phyloP scores from a whole-genome alignment of 2,888 invertebrate genomes.

The Leucoptera coffeella region DNA sequence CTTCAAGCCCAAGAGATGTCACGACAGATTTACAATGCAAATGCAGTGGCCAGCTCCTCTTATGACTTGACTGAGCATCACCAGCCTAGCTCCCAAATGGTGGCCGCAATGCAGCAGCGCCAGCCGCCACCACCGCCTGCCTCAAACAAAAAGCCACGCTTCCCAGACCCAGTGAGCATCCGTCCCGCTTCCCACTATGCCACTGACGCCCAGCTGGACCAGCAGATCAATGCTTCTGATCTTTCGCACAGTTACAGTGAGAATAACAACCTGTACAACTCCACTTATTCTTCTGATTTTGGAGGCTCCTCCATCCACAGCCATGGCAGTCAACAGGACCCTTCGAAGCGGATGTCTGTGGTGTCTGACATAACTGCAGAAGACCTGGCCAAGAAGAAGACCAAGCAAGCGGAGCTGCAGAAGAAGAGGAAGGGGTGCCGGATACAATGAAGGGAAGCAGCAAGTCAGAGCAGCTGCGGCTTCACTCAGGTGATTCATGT shows the following conservation, averaged over 20 bases:
- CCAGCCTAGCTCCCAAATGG: slow-evolving; percentile 10
- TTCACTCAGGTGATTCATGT: too few species aligned
- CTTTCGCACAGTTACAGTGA: slow-evolving; percentile 38
- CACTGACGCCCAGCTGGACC: slow-evolving; percentile 12
- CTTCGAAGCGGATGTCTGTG: slow-evolving; percentile 32
- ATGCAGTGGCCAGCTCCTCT: slow-evolving; percentile 7
- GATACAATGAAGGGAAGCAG: slow-evolving; percentile 41
- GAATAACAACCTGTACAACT: slow-evolving; percentile 34
- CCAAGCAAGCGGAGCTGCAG: slow-evolving; percentile 27
- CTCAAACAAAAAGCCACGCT: slow-evolving; percentile 35
- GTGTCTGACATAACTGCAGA: slow-evolving; percentile 43
- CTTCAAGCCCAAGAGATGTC: slow-evolving; percentile 32
- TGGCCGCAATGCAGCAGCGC: slow-evolving; percentile 20
- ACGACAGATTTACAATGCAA: slow-evolving; percentile 24
- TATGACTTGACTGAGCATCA: slow-evolving; percentile 3
- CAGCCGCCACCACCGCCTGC: slow-evolving; percentile 36
- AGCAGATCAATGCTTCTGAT: slow-evolving; percentile 5
- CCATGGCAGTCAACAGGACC: slow-evolving; percentile 14
- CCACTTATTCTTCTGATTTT: slow-evolving; percentile 24
- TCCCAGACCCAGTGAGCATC: slow-evolving; percentile 41
- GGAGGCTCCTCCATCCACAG: slow-evolving; percentile 10
- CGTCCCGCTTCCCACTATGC: slow-evolving; percentile 42
- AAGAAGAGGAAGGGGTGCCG: slow-evolving; percentile 42
- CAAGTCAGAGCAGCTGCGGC: too few species aligned
- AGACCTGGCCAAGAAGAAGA: slow-evolving; percentile 35